phyloP scores from a whole-genome alignment of 2,888 invertebrate species.

The Anthoptus insignis region DNA sequence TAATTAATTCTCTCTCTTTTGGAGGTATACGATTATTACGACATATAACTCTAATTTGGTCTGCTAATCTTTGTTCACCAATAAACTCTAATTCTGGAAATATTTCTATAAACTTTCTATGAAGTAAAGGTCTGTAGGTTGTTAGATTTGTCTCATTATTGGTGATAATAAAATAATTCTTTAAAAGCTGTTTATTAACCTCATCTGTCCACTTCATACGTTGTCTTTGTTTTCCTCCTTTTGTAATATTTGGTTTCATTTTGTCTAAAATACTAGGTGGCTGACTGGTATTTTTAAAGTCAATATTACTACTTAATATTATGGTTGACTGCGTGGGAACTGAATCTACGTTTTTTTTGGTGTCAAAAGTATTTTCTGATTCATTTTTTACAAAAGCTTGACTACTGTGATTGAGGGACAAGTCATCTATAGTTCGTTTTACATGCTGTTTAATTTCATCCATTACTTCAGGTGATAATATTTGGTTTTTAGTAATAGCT shows the following conservation, averaged over 20 bases:
- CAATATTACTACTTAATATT: too few species aligned
- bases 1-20: slow-evolving; percentile 8
- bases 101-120: slow-evolving; percentile 21
- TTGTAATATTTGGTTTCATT: slow-evolving; percentile 32
- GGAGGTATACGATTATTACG: neutral
- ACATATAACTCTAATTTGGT: slow-evolving; percentile 13
- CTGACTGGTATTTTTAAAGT: too few species aligned
- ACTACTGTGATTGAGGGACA: too few species aligned
- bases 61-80: slow-evolving; percentile 3
- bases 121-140: neutral
- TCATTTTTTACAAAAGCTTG: too few species aligned
- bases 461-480: too few species aligned
- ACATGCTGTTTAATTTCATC: too few species aligned
- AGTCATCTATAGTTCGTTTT: too few species aligned
- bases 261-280: too few species aligned
- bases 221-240: slow-evolving; percentile 35
- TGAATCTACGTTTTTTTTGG: too few species aligned
- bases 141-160: neutral
- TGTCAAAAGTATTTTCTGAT: too few species aligned
- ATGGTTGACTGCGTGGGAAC: too few species aligned
- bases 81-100: slow-evolving; percentile 23
- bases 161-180: neutral
- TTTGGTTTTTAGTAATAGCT: too few species aligned
- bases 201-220: slow-evolving; percentile 37
- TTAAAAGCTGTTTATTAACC: slow-evolving; percentile 33